Percentiles rank a stretch among this genome's conserved stretches.
Conservation (phyloP, 2,797 vertebrate species). For the Calcarius lapponicus region DNA sequence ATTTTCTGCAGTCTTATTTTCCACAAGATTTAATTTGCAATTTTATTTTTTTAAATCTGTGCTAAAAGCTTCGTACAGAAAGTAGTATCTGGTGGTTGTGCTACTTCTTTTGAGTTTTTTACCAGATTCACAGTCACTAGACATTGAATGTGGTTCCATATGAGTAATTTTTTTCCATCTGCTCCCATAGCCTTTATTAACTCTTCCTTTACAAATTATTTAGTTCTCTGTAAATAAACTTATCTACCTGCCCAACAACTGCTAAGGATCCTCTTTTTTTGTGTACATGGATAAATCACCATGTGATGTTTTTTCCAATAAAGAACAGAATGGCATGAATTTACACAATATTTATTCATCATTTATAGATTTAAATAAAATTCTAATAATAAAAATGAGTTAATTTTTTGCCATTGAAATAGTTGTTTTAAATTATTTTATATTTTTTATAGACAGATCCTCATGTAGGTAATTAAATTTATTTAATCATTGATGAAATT, state of each 20-base stretch:
- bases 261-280: neutral
- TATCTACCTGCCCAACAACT: neutral
- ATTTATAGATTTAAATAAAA: neutral
- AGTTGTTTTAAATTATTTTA: neutral
- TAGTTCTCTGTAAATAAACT: neutral
- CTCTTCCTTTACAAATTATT: neutral
- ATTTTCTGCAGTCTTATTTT: neutral
- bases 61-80: neutral
- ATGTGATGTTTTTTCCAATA: neutral
- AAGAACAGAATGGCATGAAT: neutral
- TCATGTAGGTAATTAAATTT: neutral
- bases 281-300: neutral
- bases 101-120: neutral
- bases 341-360: neutral
- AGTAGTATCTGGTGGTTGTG: neutral
- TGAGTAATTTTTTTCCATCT: neutral
- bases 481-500: neutral
- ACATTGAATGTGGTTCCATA: neutral
- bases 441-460: neutral
- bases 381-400: neutral
- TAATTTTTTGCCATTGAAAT: neutral
- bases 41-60: neutral
- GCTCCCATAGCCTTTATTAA: neutral
- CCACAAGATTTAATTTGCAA: neutral
- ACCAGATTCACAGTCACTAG: neutral